phyloP scores from a whole-genome alignment of 2,797 vertebrate species.

The Cynopterus sphinx region DNA sequence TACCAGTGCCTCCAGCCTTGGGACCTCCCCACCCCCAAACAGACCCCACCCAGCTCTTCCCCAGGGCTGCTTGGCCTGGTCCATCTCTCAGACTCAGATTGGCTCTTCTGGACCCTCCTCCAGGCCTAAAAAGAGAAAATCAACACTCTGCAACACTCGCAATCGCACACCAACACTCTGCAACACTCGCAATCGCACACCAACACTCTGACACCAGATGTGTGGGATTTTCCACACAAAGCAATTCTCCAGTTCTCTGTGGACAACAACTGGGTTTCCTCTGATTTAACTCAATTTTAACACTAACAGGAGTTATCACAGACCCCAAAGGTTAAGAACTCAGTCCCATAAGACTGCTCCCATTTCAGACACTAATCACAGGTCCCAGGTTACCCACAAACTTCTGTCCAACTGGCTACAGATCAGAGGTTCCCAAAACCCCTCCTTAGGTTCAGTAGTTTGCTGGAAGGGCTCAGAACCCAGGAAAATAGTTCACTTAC shows the following conservation, averaged over 20 bases:
- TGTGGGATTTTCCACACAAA: not conserved
- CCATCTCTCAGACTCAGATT: not conserved
- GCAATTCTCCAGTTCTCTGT: not conserved
- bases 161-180: not conserved
- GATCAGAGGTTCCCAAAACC: not conserved
- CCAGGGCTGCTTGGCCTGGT: not conserved
- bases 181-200: not conserved
- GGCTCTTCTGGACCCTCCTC: not conserved
- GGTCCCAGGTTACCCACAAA: not conserved
- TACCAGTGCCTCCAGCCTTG: not conserved
- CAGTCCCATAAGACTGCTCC: not conserved
- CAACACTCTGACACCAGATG: not conserved
- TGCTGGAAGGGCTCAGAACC: not conserved
- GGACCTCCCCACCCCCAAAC: not conserved
- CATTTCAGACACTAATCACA: too few species aligned
- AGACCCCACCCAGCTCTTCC: not conserved
- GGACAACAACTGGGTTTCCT: not conserved
- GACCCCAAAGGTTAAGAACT: not conserved
- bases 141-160: not conserved
- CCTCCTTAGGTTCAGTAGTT: not conserved
- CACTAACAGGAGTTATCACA: not conserved
- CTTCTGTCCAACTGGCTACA: not conserved
- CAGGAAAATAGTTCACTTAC: too few species aligned
- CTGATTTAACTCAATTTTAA: not conserved
- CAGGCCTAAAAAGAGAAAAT: not conserved